Evolutionary conservation across 2,888 invertebrate genomes (phyloP), one percentile per base, ranked within the genome.

Genomic region (Lasioglossum lativentre): DNA sequence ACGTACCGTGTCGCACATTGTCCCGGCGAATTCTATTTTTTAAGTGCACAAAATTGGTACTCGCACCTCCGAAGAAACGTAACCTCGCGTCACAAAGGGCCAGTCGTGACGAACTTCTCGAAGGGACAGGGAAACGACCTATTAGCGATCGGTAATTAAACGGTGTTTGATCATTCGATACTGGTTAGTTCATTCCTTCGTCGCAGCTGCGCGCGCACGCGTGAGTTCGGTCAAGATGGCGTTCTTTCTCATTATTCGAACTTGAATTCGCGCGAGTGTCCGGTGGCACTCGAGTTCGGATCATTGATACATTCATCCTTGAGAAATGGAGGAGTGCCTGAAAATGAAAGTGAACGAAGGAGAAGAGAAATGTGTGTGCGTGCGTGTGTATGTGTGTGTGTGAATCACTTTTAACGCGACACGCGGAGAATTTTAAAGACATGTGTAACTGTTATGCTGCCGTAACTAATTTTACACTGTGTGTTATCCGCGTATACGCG

Each of bases 91-190:
- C 72, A 16, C 56, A 12, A 52, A 59, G 66, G n/a, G 16, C 71
- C 66, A 30, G 1, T 56, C 34, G 42, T 56, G 42, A 47, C 68
- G 45, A 42, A 56, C 30, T 56, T 40, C 47, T 83, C 63, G 42
- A 59, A 70, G 14, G 27, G 45, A 59, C 10, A 38, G 19, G 4
- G 59, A n/a, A 2, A 30, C 72, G 56, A 82, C 30, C 47, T 78
- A 52, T 59, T 79, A 87, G 59, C 63, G 74, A n/a, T 84, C 81
- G 68, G 40, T 80, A 83, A 27, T 0, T 81, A 79, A 80, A 81
- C 59, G 82, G 74, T 78, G 52, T 75, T 82, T 68, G 79, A 80
- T 83, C 81, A 84, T 89, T 88, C 87, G 82, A 85, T 90, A 90
- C 78, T 90, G 68, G 72, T 86, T 87, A 83, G 78, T 42, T 84